Evolutionary conservation across 2,797 vertebrate genomes (phyloP).

Genomic region (Anabas testudineus): DNA sequence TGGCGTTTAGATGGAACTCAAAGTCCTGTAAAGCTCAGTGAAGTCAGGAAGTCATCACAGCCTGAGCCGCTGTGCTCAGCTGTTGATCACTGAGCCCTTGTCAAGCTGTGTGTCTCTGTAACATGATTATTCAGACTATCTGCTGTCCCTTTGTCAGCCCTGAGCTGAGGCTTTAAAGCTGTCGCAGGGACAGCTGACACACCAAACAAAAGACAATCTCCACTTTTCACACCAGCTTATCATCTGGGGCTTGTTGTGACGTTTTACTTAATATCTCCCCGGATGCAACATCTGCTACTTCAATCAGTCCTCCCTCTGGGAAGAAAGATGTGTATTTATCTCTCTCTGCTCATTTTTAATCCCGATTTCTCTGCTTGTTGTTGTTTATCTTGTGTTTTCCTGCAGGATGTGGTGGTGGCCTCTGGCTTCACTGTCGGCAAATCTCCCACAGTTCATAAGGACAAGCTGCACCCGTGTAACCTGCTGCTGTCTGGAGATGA

Average conservation of each 20-base stretch:
- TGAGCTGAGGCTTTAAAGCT: slow-evolving; percentile 42
- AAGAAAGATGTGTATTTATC: slow-evolving; percentile 45
- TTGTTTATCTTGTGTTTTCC: slow-evolving; percentile 35
- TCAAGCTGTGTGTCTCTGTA: slow-evolving; percentile 40
- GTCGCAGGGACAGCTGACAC: slow-evolving; percentile 46
- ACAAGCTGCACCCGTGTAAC: slow-evolving; percentile 79
- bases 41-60: slow-evolving; percentile 31
- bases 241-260: slow-evolving; percentile 44
- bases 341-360: slow-evolving; percentile 33
- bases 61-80: slow-evolving; percentile 20
- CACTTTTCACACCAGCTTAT: slow-evolving; percentile 60
- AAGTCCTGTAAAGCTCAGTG: slow-evolving; percentile 21
- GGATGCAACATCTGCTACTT: slow-evolving; percentile 53
- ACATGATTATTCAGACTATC: slow-evolving; percentile 69
- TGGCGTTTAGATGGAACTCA: slow-evolving; percentile 31
- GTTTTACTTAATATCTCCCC: slow-evolving; percentile 46
- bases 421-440: slow-evolving; percentile 79
- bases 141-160: slow-evolving; percentile 55
- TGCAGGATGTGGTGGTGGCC: slow-evolving; percentile 77
- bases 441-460: slow-evolving; percentile 77
- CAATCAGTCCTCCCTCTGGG: slow-evolving; percentile 51
- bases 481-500: slow-evolving; percentile 74
- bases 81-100: slow-evolving; percentile 40
- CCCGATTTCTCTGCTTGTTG: slow-evolving; percentile 22
- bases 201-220: slow-evolving; percentile 55